Base-by-base conservation (phyloP, 2,113 vertebrate species). In the Grammomys dolichurus region DNA sequence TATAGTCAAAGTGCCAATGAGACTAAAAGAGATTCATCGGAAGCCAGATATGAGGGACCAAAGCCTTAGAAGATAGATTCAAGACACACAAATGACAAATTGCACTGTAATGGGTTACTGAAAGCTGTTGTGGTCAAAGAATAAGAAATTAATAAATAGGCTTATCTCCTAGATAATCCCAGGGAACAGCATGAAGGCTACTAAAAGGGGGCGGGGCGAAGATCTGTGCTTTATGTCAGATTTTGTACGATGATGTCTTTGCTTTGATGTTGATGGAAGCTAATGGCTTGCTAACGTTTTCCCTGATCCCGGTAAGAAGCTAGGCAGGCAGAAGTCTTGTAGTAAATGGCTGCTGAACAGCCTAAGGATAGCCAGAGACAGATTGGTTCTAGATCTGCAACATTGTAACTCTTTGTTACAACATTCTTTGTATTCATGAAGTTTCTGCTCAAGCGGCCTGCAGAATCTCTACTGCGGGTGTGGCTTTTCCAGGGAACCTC, bases 171-270 rank as follows among this genome's bases (percentile, higher is more conserved):
- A 86, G 28, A 11, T 65, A 19, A 85, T 7, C 3, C 10, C 17
- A 0, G 6, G 28, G 3, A 1, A 14, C 19, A 8, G 17, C 40
- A 13, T 33, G 16, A 1, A 51, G 63, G 8, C 28, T 36, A 48
- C 28, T 48, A 40, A 31, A 17, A 48, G 2, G 40, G 40, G 60
- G 8, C 6, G 2, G 36, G 70, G 36, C 2, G 2, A 3, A 20
- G 10, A 51, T 33, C 31, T 86, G 3, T 3, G 43, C 26, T 31
- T 46, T 67, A 46, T 3, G 1, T 33, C 40, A 67, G 40, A 48
- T 46, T 86, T 28, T 67, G 19, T 67, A 10, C 33, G 17, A 20
- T 67, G 60, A 48, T 5, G 19, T 33, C 7, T 67, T 67, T 31
- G 82, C 5, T 67, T 86, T 33, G 33, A 8, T 24, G 36, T 60